A percentile compares a stretch with the other conserved stretches of the same genome.
These are phyloP conservation scores for Tipula confusa DNA, from an alignment of 2,888 invertebrate genomes.

Conservation along the genomic window DNA sequence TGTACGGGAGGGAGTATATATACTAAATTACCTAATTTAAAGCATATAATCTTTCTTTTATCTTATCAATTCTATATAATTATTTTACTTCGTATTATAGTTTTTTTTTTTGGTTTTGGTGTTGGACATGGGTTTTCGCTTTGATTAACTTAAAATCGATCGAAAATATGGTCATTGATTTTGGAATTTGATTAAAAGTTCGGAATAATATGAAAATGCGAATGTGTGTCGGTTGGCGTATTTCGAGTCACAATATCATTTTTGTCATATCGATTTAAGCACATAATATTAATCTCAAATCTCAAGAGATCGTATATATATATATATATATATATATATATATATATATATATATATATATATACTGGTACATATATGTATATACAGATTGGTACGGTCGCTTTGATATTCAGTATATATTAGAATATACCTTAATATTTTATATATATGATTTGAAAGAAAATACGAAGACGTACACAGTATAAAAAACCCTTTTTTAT, in stretches of 20 bases:
- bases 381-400: neutral
- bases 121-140: neutral
- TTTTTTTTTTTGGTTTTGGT: neutral
- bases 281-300: slow-evolving; percentile 1
- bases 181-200: neutral
- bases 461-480: neutral
- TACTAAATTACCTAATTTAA: slow-evolving; percentile 1
- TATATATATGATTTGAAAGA: neutral
- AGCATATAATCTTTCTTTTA: neutral
- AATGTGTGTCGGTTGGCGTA: neutral
- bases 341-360: too few species aligned
- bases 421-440: neutral
- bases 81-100: slow-evolving; percentile 25
- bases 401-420: neutral
- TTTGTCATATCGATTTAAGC: neutral
- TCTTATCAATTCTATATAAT: neutral
- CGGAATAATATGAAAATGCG: neutral
- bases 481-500: neutral
- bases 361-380: too few species aligned
- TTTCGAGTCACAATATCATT: neutral
- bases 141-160: slow-evolving; percentile 9
- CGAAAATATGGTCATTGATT: neutral
- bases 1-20: too few species aligned
- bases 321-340: too few species aligned
- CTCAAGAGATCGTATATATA: neutral